Base-by-base conservation (phyloP, 37 sponge, comb jelly and placozoan genomes). In the Axinella damicornis region DNA sequence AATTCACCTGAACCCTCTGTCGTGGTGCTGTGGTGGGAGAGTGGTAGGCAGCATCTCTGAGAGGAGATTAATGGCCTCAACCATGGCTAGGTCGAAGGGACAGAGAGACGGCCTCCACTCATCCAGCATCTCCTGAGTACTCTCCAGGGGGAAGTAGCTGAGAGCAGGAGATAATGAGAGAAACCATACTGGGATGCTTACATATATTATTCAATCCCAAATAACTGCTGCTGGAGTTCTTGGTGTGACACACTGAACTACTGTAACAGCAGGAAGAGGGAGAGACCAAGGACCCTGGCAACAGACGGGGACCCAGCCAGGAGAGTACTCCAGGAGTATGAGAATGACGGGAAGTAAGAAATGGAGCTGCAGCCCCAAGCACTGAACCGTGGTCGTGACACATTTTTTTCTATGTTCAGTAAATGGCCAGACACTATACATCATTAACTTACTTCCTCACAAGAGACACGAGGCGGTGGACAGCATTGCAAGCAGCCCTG, bases 41-140 rank as follows among this genome's bases (percentile, higher is more conserved):
- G 62, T 56, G 17, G 91, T 89, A 18, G 99, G 99, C 17, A 98
- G 83, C 82, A 98, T 94, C 28, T 74, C 40, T 19, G 73, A 58
- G 33, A 98, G 70, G 39, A 65, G 87, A 19, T 57, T 77, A 12
- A 76, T 21, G 12, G 53, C 87, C 27, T 90, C 90, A 0, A 81
- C 55, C 80, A 85, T 77, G 73, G 91, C 36, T 70, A 73, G 65
- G 64, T 91, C 88, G 76, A 84, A 89, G 38, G 93, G 91, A 74
- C 95, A 96, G 28, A 98, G 58, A 74, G 81, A 46, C 33, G 99
- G 99, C 34, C 85, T 62, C 91, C 92, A 92, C 65, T 98, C 99
- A 35, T 92, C 85, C 58, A 98, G 71, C 84, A 98, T 96, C 87
- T 98, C 97, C 30, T 82, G 80, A 17, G 99, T 98, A 25, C 83